Evolutionary conservation across 2,797 vertebrate species (phyloP).

Genomic region (Ptychadena robeensis): DNA sequence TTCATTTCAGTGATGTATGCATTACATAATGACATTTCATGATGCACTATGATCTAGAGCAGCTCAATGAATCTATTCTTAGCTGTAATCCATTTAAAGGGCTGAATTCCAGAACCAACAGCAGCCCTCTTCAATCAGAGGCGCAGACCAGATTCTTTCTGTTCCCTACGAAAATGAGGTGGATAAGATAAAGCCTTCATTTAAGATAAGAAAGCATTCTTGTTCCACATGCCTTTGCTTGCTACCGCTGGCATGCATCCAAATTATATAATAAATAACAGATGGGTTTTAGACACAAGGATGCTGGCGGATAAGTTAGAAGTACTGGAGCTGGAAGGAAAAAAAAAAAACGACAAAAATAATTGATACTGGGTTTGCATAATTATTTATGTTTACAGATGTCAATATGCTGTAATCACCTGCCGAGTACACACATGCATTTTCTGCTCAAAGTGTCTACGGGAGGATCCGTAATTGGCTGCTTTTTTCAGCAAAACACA

Average conservation of each 20-base stretch:
- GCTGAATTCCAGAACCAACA: constrained; percentile 69
- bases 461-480: constrained; percentile 23
- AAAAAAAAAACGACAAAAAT: background rate
- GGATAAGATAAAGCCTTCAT: constrained; percentile 64
- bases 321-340: constrained; percentile 23
- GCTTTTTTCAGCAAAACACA: constrained; percentile 10
- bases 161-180: constrained; percentile 47
- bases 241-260: constrained; percentile 38
- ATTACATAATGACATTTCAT: constrained; percentile 37
- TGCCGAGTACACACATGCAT: constrained; percentile 1
- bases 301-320: constrained; percentile 31
- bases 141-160: constrained; percentile 55
- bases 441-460: constrained; percentile 32
- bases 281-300: constrained; percentile 19
- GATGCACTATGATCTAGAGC: constrained; percentile 34
- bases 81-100: constrained; percentile 73
- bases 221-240: constrained; percentile 17
- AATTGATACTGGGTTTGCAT: constrained; percentile 23
- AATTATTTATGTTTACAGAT: constrained; percentile 43
- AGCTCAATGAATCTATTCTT: constrained; percentile 69
- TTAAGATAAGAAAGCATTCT: constrained; percentile 58
- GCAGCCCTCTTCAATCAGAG: constrained; percentile 65
- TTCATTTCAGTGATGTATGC: background rate
- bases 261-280: constrained; percentile 63
- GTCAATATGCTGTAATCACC: constrained; percentile 44